These are phyloP conservation scores for Aelia acuminata DNA, from an alignment of 2,888 invertebrate species.

Conservation along the genomic window DNA sequence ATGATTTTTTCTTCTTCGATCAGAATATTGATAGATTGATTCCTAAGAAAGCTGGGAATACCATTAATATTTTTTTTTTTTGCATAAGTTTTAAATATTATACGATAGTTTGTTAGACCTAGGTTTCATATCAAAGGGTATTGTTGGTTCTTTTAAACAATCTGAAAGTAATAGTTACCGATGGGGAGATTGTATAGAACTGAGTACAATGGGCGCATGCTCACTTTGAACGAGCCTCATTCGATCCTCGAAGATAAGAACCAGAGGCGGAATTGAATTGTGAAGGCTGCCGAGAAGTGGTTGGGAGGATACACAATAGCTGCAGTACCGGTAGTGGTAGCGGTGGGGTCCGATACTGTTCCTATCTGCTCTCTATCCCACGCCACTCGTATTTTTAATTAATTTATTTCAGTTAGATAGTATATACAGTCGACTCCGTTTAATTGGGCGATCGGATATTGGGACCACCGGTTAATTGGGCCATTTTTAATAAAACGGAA, in stretches of 20 bases:
- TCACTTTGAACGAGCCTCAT: neutral
- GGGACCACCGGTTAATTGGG: too few relatives aligned
- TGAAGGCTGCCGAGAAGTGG: neutral
- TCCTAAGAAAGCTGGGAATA: too few relatives aligned
- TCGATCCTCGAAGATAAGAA: neutral
- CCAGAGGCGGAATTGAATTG: neutral
- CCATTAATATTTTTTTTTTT: too few relatives aligned
- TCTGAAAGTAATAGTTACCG: neutral
- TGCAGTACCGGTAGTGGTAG: neutral
- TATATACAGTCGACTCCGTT: too few relatives aligned
- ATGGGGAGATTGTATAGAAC: neutral
- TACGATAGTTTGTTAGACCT: too few relatives aligned
- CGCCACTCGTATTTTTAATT: neutral
- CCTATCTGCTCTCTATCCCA: slow-evolving; percentile 1
- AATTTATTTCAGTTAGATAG: neutral
- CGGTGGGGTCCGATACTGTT: neutral
- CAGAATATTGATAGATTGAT: too few relatives aligned
- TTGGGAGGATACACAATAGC: slow-evolving; percentile 32
- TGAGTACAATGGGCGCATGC: neutral
- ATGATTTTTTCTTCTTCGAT: too few relatives aligned
- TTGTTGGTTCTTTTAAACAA: neutral
- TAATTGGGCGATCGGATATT: too few relatives aligned
- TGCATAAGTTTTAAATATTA: too few relatives aligned
- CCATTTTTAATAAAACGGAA: too few relatives aligned
- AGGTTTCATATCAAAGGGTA: neutral